Conservation (phyloP, 2,113 vertebrate species). For the Blennius ocellaris region DNA sequence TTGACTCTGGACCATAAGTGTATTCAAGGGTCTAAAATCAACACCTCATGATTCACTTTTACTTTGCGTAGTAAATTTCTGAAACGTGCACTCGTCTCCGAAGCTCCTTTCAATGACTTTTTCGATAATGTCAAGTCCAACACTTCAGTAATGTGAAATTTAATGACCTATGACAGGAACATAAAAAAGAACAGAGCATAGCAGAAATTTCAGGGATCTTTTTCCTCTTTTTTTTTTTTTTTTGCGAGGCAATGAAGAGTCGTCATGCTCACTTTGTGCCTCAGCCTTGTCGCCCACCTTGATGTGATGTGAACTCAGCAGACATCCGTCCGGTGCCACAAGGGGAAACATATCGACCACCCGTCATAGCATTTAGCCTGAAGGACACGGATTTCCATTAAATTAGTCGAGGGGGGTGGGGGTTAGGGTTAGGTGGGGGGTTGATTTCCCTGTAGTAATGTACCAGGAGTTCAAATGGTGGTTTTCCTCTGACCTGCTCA, state of each 20-base stretch:
- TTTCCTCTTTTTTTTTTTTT: conserved; percentile 18
- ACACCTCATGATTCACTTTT: conserved; percentile 57
- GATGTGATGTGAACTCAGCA: conserved; percentile 45
- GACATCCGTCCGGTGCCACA: conserved; percentile 33
- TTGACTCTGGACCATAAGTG: not conserved
- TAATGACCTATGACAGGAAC: conserved; percentile 70
- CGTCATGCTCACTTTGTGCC: conserved; percentile 44
- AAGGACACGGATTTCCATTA: conserved; percentile 48
- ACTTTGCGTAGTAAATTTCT: conserved; percentile 54
- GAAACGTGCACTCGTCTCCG: conserved; percentile 53
- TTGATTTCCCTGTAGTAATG: conserved; percentile 40
- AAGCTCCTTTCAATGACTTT: conserved; percentile 21
- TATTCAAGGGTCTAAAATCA: conserved; percentile 37
- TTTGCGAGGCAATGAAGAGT: conserved; percentile 23
- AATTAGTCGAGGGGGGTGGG: conserved; percentile 14
- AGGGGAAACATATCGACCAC: conserved; percentile 33
- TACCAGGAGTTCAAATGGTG: conserved; percentile 16
- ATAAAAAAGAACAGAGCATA: conserved; percentile 59
- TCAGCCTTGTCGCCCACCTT: conserved; percentile 61
- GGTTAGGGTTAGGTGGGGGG: conserved; percentile 12
- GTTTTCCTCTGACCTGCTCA: conserved; percentile 7
- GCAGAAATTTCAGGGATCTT: conserved; percentile 50
- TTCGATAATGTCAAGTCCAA: conserved; percentile 63
- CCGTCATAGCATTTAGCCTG: conserved; percentile 48
- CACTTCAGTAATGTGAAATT: conserved; percentile 67